Evolutionary conservation across 2,888 invertebrate genomes (phyloP).

Genomic region (Schizaphis graminum): DNA sequence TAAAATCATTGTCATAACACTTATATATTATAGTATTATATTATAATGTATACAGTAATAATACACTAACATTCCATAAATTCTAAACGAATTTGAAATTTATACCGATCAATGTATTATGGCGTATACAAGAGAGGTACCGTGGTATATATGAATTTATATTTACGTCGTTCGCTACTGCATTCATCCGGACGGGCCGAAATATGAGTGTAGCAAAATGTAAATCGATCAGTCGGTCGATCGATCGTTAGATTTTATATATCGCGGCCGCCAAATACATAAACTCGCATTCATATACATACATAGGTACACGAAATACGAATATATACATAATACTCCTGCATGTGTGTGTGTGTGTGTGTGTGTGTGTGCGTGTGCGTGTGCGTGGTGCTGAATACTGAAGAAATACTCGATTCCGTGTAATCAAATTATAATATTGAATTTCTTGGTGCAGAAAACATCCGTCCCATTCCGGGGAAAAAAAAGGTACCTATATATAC

Average conservation of each 20-base stretch:
- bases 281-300: background rate
- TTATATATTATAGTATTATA: background rate
- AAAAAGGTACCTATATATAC: constrained; percentile 12
- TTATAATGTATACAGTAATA: too few relatives aligned
- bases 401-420: constrained; percentile 44
- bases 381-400: background rate
- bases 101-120: background rate
- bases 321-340: background rate
- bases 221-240: background rate
- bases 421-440: constrained; percentile 65
- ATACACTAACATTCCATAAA: background rate
- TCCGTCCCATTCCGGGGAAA: background rate
- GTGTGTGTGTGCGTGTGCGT: background rate
- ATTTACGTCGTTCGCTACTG: background rate
- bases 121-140: too few relatives aligned
- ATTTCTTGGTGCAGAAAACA: constrained; percentile 58
- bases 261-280: background rate
- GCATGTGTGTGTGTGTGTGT: background rate
- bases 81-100: background rate
- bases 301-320: background rate
- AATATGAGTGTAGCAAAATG: constrained; percentile 12
- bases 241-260: constrained; percentile 11
- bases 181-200: background rate
- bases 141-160: background rate
- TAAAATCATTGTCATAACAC: background rate